Conservation (phyloP, 53 echinoderm and acorn worm genomes). For the Echinometra lucunter region DNA sequence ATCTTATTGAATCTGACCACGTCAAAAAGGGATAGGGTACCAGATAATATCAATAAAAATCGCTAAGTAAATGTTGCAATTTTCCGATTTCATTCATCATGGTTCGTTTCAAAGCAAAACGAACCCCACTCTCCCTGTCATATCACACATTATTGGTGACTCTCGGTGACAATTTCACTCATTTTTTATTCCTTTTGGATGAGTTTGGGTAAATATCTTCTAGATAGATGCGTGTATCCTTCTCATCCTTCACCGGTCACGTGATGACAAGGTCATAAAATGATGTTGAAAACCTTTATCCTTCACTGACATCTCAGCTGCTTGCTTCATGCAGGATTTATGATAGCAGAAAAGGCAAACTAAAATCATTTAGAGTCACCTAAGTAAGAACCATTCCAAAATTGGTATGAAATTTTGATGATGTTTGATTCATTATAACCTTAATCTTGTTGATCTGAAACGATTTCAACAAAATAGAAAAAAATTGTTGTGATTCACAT, state of each 20-base stretch:
- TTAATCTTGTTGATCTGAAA: too few relatives aligned
- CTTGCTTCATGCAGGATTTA: too few relatives aligned
- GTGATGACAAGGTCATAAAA: slow-evolving; percentile 12
- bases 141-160: slow-evolving; percentile 7
- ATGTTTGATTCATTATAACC: too few relatives aligned
- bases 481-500: too few relatives aligned
- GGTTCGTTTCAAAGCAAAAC: slow-evolving; percentile 40
- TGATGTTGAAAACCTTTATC: slow-evolving; percentile 18
- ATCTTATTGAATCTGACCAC: slow-evolving; percentile 48
- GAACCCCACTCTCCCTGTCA: slow-evolving; percentile 1
- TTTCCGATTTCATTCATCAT: slow-evolving; percentile 60
- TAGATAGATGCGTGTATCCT: slow-evolving; percentile 2
- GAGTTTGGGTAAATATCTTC: slow-evolving; percentile 29
- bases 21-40: slow-evolving; percentile 34
- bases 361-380: neutral
- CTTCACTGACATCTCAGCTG: neutral
- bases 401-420: too few relatives aligned
- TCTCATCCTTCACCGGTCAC: neutral
- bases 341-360: neutral
- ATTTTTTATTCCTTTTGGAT: slow-evolving; percentile 12
- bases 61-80: slow-evolving; percentile 54
- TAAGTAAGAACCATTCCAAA: too few relatives aligned
- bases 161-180: slow-evolving; percentile 3
- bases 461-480: too few relatives aligned
- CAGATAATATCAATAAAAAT: slow-evolving; percentile 48